These are phyloP conservation scores for Myotis vivesi DNA, from an alignment of 2,797 vertebrate species.

Conservation along the genomic window DNA sequence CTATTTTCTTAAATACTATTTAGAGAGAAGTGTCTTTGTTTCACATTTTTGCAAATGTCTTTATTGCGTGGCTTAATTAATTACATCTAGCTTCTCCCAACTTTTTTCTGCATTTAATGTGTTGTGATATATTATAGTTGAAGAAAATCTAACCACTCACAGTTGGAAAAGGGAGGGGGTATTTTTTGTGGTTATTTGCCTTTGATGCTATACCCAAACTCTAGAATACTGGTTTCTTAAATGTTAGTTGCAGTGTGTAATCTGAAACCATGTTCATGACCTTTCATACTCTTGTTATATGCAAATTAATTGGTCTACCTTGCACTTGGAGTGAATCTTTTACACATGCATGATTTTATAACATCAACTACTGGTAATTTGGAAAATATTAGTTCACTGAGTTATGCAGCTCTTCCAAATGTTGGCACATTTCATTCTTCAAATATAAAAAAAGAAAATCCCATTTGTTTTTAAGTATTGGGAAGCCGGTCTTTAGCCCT, in stretches of 20 bases:
- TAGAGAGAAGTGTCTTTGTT: neutral
- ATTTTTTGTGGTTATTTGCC: neutral
- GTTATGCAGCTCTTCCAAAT: neutral
- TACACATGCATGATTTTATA: neutral
- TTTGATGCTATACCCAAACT: neutral
- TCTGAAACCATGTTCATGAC: neutral
- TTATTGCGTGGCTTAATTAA: neutral
- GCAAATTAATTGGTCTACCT: neutral
- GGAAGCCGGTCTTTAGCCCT: neutral
- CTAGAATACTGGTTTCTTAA: neutral
- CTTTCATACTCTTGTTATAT: neutral
- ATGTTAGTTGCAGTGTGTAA: neutral
- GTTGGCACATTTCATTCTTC: neutral
- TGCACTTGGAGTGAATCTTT: neutral
- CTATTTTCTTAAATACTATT: constrained; percentile 20
- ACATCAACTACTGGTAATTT: neutral
- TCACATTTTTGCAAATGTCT: neutral
- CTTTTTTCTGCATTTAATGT: neutral
- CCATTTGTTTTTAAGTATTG: neutral
- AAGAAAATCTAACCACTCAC: neutral
- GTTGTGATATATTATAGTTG: neutral
- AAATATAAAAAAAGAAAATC: neutral
- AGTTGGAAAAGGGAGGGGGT: neutral
- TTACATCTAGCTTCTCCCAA: neutral
- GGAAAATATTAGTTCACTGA: neutral